A percentile compares a stretch with the other conserved stretches of the same genome.
Conservation (phyloP, 2,797 vertebrate species). For the Sardinella longiceps region DNA sequence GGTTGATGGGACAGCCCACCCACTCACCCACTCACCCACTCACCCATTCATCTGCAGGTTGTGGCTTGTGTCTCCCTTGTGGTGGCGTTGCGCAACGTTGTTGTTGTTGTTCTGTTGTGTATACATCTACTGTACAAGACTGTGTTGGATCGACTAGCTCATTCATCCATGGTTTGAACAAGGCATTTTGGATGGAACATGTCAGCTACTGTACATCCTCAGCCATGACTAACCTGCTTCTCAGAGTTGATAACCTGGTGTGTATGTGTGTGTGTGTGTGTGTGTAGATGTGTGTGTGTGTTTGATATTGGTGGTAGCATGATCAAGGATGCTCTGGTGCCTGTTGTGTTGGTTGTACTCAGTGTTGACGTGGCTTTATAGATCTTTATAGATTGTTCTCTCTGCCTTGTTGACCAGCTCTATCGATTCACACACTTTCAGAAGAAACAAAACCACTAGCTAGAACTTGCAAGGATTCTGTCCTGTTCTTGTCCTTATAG, state of each 20-base stretch:
- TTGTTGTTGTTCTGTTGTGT: not conserved
- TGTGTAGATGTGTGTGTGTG: not conserved
- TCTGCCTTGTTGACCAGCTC: not conserved
- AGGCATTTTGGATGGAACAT: not conserved
- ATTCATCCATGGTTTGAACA: not conserved
- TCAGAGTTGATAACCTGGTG: not conserved
- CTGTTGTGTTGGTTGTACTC: not conserved
- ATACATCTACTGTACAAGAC: not conserved
- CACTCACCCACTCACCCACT: no score
- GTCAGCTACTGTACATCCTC: not conserved
- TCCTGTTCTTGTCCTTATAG: not conserved
- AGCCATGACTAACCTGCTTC: not conserved
- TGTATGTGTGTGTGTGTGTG: not conserved
- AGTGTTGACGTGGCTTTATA: not conserved
- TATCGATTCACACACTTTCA: not conserved
- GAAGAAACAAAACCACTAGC: not conserved
- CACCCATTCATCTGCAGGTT: not conserved
- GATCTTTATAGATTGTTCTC: not conserved
- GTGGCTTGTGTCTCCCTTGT: not conserved
- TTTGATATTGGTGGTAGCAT: not conserved
- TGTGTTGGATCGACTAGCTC: not conserved
- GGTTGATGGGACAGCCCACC: not conserved
- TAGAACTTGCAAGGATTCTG: conserved; percentile 8
- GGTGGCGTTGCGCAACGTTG: not conserved
- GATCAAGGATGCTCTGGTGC: not conserved